Evolutionary conservation across 2,113 vertebrate species (phyloP).

Genomic region (Nycticorax nycticorax): DNA sequence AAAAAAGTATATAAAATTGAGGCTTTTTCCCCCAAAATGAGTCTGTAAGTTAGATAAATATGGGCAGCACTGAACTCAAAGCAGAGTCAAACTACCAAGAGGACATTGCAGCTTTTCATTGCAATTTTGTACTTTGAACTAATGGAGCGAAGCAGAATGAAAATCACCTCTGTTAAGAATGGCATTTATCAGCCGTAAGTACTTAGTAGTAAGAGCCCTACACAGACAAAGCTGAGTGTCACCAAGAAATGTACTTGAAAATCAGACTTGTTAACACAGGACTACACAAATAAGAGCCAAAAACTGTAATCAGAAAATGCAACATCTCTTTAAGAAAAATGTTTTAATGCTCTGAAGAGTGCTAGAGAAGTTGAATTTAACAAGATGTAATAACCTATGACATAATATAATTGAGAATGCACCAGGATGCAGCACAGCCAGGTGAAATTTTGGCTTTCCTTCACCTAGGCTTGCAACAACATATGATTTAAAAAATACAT

Average conservation of each 20-base stretch:
- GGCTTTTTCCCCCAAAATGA: neutral
- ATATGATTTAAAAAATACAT: neutral
- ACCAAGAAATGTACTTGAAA: slow-evolving; percentile 65
- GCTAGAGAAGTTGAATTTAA: slow-evolving; percentile 52
- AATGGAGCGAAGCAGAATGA: slow-evolving; percentile 63
- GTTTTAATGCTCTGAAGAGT: slow-evolving; percentile 48
- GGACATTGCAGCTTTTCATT: slow-evolving; percentile 56
- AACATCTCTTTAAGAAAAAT: slow-evolving; percentile 42
- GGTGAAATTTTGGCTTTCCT: slow-evolving; percentile 34
- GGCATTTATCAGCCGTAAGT: slow-evolving; percentile 64
- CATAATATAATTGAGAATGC: slow-evolving; percentile 32
- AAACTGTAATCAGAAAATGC: slow-evolving; percentile 58
- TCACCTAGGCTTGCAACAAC: slow-evolving; percentile 13
- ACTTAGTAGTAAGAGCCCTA: slow-evolving; percentile 58
- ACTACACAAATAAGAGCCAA: slow-evolving; percentile 64
- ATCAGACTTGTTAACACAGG: slow-evolving; percentile 63
- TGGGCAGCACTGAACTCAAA: slow-evolving; percentile 37
- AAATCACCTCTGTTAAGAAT: slow-evolving; percentile 69
- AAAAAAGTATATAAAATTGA: slow-evolving; percentile 18
- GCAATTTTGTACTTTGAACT: slow-evolving; percentile 63
- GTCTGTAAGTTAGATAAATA: slow-evolving; percentile 61
- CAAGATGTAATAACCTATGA: slow-evolving; percentile 45
- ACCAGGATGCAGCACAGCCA: neutral
- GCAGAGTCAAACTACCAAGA: slow-evolving; percentile 56
- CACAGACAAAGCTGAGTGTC: slow-evolving; percentile 59